Conservation (phyloP, 1,140 invertebrate genomes). For the Drosophila sulfurigaster region DNA sequence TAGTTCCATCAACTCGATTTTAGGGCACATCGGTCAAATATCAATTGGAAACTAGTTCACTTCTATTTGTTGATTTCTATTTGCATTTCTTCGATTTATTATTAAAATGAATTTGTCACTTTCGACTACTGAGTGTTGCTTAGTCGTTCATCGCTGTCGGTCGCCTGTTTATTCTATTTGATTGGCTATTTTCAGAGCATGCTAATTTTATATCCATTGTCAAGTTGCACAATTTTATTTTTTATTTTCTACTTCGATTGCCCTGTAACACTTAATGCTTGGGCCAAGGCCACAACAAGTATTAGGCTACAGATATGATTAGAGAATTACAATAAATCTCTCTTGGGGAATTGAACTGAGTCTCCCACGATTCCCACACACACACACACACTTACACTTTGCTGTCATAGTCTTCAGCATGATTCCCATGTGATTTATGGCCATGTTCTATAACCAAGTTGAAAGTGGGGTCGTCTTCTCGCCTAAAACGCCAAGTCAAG, state of each 20-base stretch:
- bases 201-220: constrained; percentile 49
- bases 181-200: constrained; percentile 27
- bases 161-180: not conserved
- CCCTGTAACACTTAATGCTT: constrained; percentile 18
- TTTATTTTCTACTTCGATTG: constrained; percentile 1
- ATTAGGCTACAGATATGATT: not conserved
- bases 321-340: not conserved
- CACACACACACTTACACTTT: no score
- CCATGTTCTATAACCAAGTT: not conserved
- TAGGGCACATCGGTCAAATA: no score
- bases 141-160: no score
- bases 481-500: not conserved
- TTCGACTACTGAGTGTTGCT: not conserved
- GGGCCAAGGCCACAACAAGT: constrained; percentile 11
- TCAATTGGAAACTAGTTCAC: no score
- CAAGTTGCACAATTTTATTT: constrained; percentile 43
- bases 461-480: no score
- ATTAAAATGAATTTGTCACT: no score
- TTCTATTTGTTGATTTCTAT: no score
- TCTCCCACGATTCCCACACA: constrained; percentile 12
- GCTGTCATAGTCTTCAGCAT: constrained; percentile 9
- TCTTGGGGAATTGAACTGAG: not conserved
- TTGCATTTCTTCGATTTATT: no score
- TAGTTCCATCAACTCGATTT: no score
- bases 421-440: constrained; percentile 41